phyloP scores from a whole-genome alignment of 2,113 vertebrate species.

The Aphyosemion australe region DNA sequence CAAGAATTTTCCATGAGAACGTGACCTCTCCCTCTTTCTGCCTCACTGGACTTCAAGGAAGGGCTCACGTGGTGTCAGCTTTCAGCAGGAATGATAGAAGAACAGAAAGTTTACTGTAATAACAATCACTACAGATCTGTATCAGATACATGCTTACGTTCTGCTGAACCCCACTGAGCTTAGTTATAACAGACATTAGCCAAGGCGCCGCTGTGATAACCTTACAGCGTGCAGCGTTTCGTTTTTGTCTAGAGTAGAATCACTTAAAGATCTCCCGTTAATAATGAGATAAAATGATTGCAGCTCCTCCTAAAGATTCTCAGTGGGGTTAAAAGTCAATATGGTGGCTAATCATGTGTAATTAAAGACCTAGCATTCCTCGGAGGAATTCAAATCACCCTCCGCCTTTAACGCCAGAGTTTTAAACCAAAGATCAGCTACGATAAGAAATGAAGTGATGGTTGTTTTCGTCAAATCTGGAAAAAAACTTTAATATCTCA shows the following conservation, averaged over 20 bases:
- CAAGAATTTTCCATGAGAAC: conserved; percentile 45
- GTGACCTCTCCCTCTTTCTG: conserved; percentile 36
- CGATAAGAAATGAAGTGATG: too few relatives aligned
- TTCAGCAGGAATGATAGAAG: conserved; percentile 25
- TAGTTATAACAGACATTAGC: neutral
- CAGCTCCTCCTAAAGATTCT: neutral
- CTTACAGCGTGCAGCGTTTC: neutral
- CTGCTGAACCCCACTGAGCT: neutral
- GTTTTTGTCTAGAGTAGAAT: neutral
- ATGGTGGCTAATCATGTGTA: neutral
- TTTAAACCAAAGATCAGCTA: too few relatives aligned
- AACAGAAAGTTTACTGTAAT: neutral
- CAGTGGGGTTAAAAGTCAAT: neutral
- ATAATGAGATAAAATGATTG: neutral
- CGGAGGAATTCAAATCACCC: too few relatives aligned
- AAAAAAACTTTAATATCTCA: too few relatives aligned
- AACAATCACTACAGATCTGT: neutral
- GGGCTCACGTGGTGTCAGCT: conserved; percentile 27
- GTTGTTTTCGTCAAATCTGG: too few relatives aligned
- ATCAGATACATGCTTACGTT: neutral
- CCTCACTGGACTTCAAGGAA: conserved; percentile 39
- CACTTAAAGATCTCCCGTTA: too few relatives aligned
- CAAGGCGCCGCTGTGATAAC: neutral
- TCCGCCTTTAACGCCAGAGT: too few relatives aligned
- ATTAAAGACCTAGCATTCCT: neutral